Evolutionary conservation across 2,113 vertebrate genomes (phyloP).

Genomic region (Menidia beryllina): DNA sequence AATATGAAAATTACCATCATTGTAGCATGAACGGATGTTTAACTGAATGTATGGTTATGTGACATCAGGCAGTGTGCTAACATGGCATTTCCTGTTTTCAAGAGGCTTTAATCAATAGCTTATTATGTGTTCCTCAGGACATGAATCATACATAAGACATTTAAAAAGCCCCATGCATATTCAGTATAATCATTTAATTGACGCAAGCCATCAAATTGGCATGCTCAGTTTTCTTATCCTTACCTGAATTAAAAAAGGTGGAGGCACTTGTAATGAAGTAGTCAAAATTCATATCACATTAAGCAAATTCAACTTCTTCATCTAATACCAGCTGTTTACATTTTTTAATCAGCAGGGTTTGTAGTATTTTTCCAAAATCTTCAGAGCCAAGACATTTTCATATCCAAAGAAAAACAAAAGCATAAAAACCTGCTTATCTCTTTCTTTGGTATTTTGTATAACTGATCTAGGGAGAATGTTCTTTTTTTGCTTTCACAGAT

Average conservation of each 20-base stretch:
- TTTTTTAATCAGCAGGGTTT: conserved; percentile 30
- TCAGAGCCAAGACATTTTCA: conserved; percentile 38
- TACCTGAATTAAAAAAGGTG: conserved; percentile 1
- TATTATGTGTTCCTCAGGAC: neutral
- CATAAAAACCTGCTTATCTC: conserved; percentile 31
- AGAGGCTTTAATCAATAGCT: neutral
- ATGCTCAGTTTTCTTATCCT: neutral
- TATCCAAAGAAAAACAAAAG: conserved; percentile 34
- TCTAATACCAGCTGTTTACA: conserved; percentile 37
- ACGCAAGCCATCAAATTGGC: conserved; percentile 4
- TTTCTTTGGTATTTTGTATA: neutral
- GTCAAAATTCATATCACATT: neutral
- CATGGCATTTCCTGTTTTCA: conserved; percentile 14
- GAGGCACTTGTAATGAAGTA: neutral
- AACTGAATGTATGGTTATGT: conserved; percentile 8
- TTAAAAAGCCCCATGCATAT: conserved; percentile 5
- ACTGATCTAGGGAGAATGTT: neutral
- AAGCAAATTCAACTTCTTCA: conserved; percentile 15
- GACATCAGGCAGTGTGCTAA: neutral
- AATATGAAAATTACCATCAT: conserved; percentile 2
- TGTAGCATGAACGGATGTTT: neutral
- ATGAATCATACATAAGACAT: conserved; percentile 2
- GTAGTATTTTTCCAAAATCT: conserved; percentile 28
- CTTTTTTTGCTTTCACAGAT: neutral
- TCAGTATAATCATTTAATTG: neutral